These are phyloP conservation scores for Apteryx owenii DNA, from an alignment of 2,113 vertebrate genomes.

Conservation along the genomic window DNA sequence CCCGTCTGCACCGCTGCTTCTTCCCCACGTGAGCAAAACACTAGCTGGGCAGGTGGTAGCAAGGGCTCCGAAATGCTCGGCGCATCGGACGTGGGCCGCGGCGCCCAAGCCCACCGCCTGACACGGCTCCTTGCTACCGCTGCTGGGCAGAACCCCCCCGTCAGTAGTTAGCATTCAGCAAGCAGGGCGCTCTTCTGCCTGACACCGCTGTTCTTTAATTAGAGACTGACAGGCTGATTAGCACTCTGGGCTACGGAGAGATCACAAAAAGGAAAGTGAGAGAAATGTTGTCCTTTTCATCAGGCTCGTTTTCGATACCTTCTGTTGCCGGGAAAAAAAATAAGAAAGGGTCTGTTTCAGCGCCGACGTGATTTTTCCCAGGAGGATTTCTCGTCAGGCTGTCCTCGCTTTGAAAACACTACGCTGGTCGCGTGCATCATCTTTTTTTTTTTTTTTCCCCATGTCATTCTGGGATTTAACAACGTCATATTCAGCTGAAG, in stretches of 20 bases:
- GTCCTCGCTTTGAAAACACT: constrained; percentile 43
- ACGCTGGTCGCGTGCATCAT: not conserved
- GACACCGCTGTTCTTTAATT: constrained; percentile 62
- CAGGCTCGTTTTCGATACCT: constrained; percentile 55
- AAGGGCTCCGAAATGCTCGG: not conserved
- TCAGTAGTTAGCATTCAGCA: not conserved
- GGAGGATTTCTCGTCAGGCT: constrained; percentile 51
- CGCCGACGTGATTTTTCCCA: not conserved
- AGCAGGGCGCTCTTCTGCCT: constrained; percentile 21
- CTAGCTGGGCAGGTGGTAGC: not conserved
- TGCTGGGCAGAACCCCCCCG: not conserved
- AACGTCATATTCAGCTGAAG: not conserved
- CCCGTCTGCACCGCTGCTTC: not conserved
- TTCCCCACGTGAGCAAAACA: not conserved
- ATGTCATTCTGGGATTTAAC: constrained; percentile 47
- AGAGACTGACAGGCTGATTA: constrained; percentile 71
- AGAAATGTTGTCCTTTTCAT: constrained; percentile 28
- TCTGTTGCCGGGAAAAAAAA: constrained; percentile 10
- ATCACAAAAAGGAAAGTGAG: constrained; percentile 38
- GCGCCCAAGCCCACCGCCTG: not conserved
- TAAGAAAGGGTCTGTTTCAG: not conserved
- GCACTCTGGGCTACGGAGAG: constrained; percentile 42
- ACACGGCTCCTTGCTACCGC: not conserved
- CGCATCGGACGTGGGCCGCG: fast-evolving
- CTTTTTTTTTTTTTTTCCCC: not conserved